Evolutionary conservation across 2,888 invertebrate genomes (phyloP).

Genomic region (Orchesella flavescens): DNA sequence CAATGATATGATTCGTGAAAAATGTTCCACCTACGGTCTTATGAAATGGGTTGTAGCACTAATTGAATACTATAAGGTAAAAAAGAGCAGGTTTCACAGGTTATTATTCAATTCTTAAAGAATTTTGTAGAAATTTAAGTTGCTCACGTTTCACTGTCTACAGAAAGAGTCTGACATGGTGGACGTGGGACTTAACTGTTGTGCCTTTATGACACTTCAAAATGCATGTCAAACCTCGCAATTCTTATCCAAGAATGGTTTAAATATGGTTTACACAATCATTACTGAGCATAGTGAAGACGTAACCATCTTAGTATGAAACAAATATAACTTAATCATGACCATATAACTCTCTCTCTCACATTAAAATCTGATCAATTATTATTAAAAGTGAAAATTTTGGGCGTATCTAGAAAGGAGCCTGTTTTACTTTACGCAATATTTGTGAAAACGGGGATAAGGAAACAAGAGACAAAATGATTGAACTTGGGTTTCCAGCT

Average conservation of each 20-base stretch:
- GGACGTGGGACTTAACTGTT: constrained; percentile 64
- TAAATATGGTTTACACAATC: constrained; percentile 53
- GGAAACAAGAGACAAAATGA: constrained; percentile 55
- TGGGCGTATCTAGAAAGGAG: constrained; percentile 68
- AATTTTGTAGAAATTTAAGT: no score
- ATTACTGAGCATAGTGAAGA: constrained; percentile 55
- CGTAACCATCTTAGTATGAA: constrained; percentile 33
- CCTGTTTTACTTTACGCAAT: constrained; percentile 66
- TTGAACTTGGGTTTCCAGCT: constrained; percentile 16
- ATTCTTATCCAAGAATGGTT: constrained; percentile 62
- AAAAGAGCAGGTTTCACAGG: no score
- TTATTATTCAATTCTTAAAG: no score
- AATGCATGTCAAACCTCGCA: constrained; percentile 62
- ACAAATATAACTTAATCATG: no score
- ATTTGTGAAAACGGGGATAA: constrained; percentile 60
- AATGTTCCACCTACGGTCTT: constrained; percentile 39
- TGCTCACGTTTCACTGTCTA: no score
- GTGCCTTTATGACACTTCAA: constrained; percentile 64
- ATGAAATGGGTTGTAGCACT: constrained; percentile 58
- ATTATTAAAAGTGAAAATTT: no score
- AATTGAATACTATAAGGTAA: constrained; percentile 41
- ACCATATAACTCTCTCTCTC: no score
- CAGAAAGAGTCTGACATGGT: constrained; percentile 61
- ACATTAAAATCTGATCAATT: no score
- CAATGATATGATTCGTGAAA: constrained; percentile 40